Evolutionary conservation across 1,140 invertebrate genomes (phyloP).

Genomic region (Maconellicoccus hirsutus): DNA sequence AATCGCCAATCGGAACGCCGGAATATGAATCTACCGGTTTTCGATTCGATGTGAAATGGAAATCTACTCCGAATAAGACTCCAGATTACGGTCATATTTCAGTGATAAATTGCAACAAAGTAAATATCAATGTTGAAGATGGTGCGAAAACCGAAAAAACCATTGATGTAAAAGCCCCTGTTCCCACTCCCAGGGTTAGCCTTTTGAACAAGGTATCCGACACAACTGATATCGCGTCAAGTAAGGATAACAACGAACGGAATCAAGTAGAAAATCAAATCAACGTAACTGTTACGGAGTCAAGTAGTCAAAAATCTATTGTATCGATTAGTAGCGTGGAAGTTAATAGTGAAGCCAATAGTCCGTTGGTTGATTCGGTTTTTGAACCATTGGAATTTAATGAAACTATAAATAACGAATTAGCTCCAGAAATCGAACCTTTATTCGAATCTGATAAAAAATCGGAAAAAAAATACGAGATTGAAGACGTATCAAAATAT

Average conservation of each 20-base stretch:
- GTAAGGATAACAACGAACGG: background rate
- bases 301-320: background rate
- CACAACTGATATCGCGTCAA: background rate
- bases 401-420: background rate
- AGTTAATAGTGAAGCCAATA: background rate
- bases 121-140: background rate
- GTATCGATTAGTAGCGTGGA: background rate
- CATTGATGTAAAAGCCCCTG: background rate
- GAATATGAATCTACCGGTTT: background rate
- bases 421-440: constrained; percentile 23
- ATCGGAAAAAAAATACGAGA: constrained; percentile 28
- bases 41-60: background rate
- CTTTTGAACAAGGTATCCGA: background rate
- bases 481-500: constrained; percentile 45
- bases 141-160: background rate
- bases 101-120: background rate
- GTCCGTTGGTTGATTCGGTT: background rate
- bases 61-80: background rate
- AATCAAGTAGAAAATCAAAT: background rate
- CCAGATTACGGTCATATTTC: background rate
- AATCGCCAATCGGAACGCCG: background rate
- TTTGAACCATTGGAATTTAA: background rate
- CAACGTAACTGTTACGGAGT: background rate
- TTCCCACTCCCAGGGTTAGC: background rate
- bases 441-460: constrained; percentile 40